phyloP scores from a whole-genome alignment of 2,888 invertebrate species.

The Epicampocera succincta region DNA sequence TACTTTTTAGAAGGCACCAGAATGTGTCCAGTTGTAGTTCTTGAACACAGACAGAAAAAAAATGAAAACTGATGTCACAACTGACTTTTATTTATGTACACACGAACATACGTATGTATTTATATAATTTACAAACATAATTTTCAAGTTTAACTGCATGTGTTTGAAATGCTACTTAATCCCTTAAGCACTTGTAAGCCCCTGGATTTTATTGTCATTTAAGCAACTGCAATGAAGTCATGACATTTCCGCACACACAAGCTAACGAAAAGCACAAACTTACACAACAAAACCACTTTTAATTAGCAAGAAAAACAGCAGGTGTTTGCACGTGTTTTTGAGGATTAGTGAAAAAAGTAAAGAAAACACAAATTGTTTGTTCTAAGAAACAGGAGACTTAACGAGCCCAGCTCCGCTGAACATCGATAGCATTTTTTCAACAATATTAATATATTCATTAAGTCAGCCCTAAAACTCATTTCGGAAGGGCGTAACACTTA shows the following conservation, averaged over 20 bases:
- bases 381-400: background rate
- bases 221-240: slow-evolving; percentile 33
- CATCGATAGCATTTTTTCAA: no score
- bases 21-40: no score
- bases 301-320: slow-evolving; percentile 26
- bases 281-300: slow-evolving; percentile 1
- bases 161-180: slow-evolving; percentile 19
- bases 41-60: no score
- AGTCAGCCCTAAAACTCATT: no score
- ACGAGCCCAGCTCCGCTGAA: no score
- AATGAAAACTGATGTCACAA: no score
- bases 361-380: background rate
- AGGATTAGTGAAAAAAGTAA: background rate
- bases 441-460: no score
- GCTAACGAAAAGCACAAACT: background rate
- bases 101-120: no score
- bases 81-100: no score
- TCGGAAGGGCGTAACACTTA: no score
- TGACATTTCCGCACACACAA: slow-evolving; percentile 10
- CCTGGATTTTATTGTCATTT: slow-evolving; percentile 29
- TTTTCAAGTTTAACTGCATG: background rate
- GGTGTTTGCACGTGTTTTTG: background rate
- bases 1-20: no score
- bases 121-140: background rate
- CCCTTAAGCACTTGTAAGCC: slow-evolving; percentile 32